Base-by-base conservation (phyloP, 2,888 invertebrate genomes). In the Daptonema setosum region DNA sequence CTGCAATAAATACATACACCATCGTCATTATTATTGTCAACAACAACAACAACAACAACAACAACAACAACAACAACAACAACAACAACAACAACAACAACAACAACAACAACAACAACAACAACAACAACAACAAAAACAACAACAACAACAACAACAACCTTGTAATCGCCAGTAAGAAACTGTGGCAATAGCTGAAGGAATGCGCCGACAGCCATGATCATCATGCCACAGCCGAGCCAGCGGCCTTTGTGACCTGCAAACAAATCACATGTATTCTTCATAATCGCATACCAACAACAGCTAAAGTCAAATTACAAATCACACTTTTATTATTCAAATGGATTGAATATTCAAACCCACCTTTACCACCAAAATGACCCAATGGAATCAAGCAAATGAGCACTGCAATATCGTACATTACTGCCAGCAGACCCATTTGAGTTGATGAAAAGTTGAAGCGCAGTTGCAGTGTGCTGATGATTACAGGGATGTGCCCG, bases 331-430 rank as follows among this genome's bases (percentile, higher is more conserved):
- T n/a, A n/a, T n/a, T n/a, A n/a, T n/a, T n/a, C n/a, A n/a, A n/a
- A n/a, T n/a, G n/a, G n/a, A n/a, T n/a, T n/a, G n/a, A n/a, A n/a
- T n/a, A n/a, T n/a, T n/a, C n/a, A n/a, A n/a, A n/a, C 51, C 5
- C 3, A 58, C 57, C 57, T 59, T 58, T 65, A 3, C 73, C 84
- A 0, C 85, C 85, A 53, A 83, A 78, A 71, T 83, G 85, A 2
- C 83, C 82, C 30, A 86, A 81, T 0, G 85, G 85, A 0, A 84
- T 80, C 54, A 85, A 76, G 64, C 82, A 81, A 0, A 81, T 71
- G 66, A 85, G 82, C 0, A 83, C 83, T 0, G 85, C 84, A 70
- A 86, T 80, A 72, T 86, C 86, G 68, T 85, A 86, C 52, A 80
- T 81, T 60, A 83, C 83, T 24, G 83, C 83, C 30, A 85, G 81